Evolutionary conservation across 1,140 invertebrate genomes (phyloP).

Genomic region (Luehdorfia chinensis): DNA sequence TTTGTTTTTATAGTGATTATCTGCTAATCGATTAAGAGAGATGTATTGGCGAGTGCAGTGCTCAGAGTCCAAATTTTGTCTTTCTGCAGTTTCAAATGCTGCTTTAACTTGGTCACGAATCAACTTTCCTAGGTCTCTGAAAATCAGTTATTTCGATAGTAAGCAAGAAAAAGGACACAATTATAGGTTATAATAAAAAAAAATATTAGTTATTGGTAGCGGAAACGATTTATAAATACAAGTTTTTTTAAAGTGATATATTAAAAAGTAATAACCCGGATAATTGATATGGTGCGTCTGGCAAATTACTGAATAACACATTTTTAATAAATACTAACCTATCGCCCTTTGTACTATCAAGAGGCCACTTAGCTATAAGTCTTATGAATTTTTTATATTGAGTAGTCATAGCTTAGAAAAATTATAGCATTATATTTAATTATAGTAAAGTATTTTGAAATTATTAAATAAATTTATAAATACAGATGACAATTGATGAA

Average conservation of each 20-base stretch:
- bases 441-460: too few relatives aligned
- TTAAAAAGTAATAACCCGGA: neutral
- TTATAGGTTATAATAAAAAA: neutral
- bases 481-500: too few relatives aligned
- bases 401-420: slow-evolving; percentile 75
- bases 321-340: slow-evolving; percentile 76
- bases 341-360: slow-evolving; percentile 84
- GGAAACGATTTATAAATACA: too few relatives aligned
- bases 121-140: slow-evolving; percentile 86
- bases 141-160: slow-evolving; percentile 44
- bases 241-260: neutral
- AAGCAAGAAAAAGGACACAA: neutral
- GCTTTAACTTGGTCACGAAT: slow-evolving; percentile 83
- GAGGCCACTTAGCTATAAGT: slow-evolving; percentile 88
- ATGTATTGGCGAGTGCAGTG: slow-evolving; percentile 82
- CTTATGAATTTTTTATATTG: slow-evolving; percentile 85
- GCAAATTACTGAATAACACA: neutral
- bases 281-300: neutral
- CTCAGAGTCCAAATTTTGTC: slow-evolving; percentile 74
- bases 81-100: slow-evolving; percentile 80
- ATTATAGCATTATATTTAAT: neutral
- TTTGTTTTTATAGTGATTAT: slow-evolving; percentile 83
- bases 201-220: too few relatives aligned
- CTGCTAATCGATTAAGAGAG: slow-evolving; percentile 82
- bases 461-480: too few relatives aligned